Evolutionary conservation across 1,140 invertebrate genomes (phyloP).

Genomic region (Himalopsyche phryganea): DNA sequence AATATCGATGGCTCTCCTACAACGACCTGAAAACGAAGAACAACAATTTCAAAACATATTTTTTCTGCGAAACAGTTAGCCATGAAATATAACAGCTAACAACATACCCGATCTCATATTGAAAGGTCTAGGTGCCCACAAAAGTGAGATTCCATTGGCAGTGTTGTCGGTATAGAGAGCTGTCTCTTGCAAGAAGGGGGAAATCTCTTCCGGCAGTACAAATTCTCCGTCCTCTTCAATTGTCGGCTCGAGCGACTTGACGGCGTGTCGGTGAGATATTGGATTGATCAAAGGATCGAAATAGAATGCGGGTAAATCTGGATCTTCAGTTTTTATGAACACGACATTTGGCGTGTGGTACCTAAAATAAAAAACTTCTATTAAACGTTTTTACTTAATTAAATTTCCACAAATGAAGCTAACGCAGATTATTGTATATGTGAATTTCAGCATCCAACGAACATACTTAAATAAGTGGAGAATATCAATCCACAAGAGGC

Average conservation of each 20-base stretch:
- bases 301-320: slow-evolving; percentile 99
- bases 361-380: slow-evolving; percentile 57
- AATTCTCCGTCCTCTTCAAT: slow-evolving; percentile 96
- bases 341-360: slow-evolving; percentile 99
- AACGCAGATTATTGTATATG: slow-evolving; percentile 14
- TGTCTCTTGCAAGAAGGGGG: slow-evolving; percentile 91
- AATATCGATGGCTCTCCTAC: slow-evolving; percentile 90
- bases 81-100: too few species aligned
- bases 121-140: slow-evolving; percentile 98
- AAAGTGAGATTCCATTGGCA: slow-evolving; percentile 96
- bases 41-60: too few species aligned
- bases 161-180: slow-evolving; percentile 98
- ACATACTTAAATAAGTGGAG: slow-evolving; percentile 13
- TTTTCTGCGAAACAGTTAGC: too few species aligned
- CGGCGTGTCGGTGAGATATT: slow-evolving; percentile 91
- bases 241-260: slow-evolving; percentile 78
- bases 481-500: slow-evolving; percentile 19
- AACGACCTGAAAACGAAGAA: slow-evolving; percentile 56
- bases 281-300: slow-evolving; percentile 99
- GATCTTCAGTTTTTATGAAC: slow-evolving; percentile 99
- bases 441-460: slow-evolving; percentile 23
- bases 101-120: slow-evolving; percentile 82
- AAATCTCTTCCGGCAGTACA: slow-evolving; percentile 82
- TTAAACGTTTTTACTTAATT: neutral
- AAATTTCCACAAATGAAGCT: neutral